A percentile compares a stretch with the other conserved stretches of the same genome.
Conservation (phyloP, 2,888 invertebrate species). For the Dolichopus griseipennis region DNA sequence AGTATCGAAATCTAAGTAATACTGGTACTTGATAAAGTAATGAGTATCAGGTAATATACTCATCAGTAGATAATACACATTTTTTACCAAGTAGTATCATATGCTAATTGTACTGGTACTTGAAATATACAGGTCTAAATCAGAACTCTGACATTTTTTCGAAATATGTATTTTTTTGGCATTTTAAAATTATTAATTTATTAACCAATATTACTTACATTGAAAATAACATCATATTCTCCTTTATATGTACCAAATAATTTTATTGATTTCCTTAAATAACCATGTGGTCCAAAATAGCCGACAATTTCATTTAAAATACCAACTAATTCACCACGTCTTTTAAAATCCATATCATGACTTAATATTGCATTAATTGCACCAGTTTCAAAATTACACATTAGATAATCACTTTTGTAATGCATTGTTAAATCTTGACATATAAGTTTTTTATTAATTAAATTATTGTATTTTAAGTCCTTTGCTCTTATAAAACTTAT, state of each 20-base stretch:
- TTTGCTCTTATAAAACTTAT: background rate
- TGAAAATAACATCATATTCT: constrained; percentile 24
- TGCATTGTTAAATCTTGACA: constrained; percentile 21
- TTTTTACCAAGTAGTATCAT: no score
- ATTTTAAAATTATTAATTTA: no score
- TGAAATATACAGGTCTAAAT: no score
- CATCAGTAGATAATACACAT: no score
- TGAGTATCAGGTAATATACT: no score
- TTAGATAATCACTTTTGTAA: constrained; percentile 16
- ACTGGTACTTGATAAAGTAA: no score
- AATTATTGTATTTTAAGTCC: constrained; percentile 18
- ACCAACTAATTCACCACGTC: constrained; percentile 4
- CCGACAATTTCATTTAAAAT: constrained; percentile 20
- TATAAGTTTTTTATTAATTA: constrained; percentile 22
- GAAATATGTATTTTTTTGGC: no score
- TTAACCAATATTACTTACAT: constrained; percentile 24
- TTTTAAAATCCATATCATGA: constrained; percentile 17
- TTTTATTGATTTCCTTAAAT: constrained; percentile 15
- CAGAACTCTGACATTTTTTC: no score
- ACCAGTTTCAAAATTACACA: constrained; percentile 24
- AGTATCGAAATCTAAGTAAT: no score
- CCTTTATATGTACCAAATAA: constrained; percentile 23
- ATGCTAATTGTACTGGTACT: no score
- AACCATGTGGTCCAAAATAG: constrained; percentile 14
- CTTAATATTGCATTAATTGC: constrained; percentile 20